These are phyloP conservation scores for Tridacna crocea DNA, from an alignment of 2,888 invertebrate species.

Conservation along the genomic window DNA sequence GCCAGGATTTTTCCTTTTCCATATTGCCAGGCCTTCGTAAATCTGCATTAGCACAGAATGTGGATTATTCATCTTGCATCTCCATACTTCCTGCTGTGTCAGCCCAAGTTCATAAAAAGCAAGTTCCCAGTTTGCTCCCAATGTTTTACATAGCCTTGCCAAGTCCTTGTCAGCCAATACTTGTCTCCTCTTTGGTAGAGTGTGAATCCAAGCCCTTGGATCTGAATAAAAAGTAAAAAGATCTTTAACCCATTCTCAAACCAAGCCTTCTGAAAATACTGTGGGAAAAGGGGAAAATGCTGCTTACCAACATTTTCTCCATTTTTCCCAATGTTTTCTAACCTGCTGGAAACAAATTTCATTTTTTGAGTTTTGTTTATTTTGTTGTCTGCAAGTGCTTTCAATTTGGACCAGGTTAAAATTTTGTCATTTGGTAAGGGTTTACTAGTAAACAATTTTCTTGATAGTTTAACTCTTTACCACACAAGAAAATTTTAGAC, in stretches of 20 bases:
- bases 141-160: conserved; percentile 48
- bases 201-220: conserved; percentile 41
- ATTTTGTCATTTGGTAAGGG: too few relatives aligned
- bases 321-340: neutral
- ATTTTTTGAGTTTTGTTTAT: too few relatives aligned
- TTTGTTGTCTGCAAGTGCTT: too few relatives aligned
- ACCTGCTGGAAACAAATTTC: too few relatives aligned
- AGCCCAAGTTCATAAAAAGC: conserved; percentile 45
- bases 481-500: too few relatives aligned
- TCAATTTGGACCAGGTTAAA: too few relatives aligned
- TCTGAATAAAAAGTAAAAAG: conserved; percentile 29
- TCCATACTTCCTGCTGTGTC: conserved; percentile 38
- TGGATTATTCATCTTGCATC: conserved; percentile 44
- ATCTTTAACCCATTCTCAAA: too few relatives aligned
- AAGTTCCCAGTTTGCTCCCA: conserved; percentile 54
- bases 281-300: neutral
- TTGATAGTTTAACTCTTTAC: too few relatives aligned
- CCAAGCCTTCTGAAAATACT: neutral
- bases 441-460: too few relatives aligned
- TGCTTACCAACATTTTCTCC: neutral
- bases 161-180: conserved; percentile 48
- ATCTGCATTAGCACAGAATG: conserved; percentile 46
- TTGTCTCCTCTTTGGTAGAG: conserved; percentile 18
- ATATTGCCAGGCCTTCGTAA: conserved; percentile 41
- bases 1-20: conserved; percentile 27